These are phyloP conservation scores for Menidia menidia DNA, from an alignment of 2,797 vertebrate genomes.

Conservation along the genomic window DNA sequence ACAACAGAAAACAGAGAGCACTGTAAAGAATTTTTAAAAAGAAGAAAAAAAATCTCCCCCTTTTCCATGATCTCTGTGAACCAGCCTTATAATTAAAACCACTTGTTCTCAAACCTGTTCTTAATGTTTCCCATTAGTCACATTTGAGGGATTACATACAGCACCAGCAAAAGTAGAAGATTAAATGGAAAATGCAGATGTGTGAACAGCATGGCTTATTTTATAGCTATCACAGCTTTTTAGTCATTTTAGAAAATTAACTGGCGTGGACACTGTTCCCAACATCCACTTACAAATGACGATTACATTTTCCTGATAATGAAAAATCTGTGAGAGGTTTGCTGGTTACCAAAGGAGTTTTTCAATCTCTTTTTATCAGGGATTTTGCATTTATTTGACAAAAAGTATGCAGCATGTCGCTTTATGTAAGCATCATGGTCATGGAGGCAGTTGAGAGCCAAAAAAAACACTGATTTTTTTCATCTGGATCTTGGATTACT, in stretches of 20 bases:
- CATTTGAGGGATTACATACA: slow-evolving; percentile 91
- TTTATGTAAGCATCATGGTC: slow-evolving; percentile 26
- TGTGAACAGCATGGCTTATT: slow-evolving; percentile 81
- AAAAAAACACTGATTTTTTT: slow-evolving; percentile 29
- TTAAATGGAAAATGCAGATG: slow-evolving; percentile 92
- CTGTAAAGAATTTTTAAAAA: slow-evolving; percentile 70
- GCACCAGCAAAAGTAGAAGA: slow-evolving; percentile 87
- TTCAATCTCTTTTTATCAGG: background rate
- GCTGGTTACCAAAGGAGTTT: slow-evolving; percentile 39
- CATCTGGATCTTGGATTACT: slow-evolving; percentile 32
- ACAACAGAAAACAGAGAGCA: slow-evolving; percentile 61
- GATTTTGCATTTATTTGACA: slow-evolving; percentile 20
- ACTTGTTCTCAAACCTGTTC: slow-evolving; percentile 79
- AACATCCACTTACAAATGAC: slow-evolving; percentile 69
- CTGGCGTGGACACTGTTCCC: slow-evolving; percentile 70
- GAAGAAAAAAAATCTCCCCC: background rate
- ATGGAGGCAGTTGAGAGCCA: slow-evolving; percentile 14
- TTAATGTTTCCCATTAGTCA: slow-evolving; percentile 94
- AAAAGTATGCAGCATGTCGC: slow-evolving; percentile 14
- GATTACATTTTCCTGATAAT: slow-evolving; percentile 53
- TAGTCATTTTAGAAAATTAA: slow-evolving; percentile 73
- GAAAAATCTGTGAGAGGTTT: slow-evolving; percentile 46
- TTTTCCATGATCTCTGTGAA: slow-evolving; percentile 72
- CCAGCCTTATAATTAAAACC: slow-evolving; percentile 84
- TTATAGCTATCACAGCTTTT: slow-evolving; percentile 78